Evolutionary conservation across 2,888 invertebrate genomes (phyloP).

Genomic region (Tanypteryx hageni): DNA sequence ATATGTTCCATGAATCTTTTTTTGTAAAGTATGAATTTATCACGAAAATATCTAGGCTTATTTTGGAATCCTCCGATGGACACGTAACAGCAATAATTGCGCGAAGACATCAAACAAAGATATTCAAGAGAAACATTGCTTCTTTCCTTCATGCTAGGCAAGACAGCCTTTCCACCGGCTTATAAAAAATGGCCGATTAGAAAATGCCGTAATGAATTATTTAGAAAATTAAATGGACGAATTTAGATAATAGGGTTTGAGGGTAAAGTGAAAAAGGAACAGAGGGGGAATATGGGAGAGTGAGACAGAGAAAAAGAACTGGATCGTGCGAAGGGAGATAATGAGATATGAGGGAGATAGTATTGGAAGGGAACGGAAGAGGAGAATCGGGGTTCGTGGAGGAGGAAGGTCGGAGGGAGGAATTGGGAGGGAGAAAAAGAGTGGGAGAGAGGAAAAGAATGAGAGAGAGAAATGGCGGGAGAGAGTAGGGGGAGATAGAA

Average conservation of each 20-base stretch:
- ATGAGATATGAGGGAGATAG: not conserved
- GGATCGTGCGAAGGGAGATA: not conserved
- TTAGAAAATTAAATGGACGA: not conserved
- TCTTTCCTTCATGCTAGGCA: no score
- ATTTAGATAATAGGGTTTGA: not conserved
- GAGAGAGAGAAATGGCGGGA: not conserved
- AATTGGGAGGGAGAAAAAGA: not conserved
- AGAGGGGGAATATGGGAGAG: not conserved
- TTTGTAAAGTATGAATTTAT: no score
- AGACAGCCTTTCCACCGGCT: not conserved
- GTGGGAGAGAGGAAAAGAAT: not conserved
- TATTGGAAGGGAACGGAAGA: not conserved
- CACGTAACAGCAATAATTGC: no score
- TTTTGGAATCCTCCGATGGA: no score
- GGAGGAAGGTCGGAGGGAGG: not conserved
- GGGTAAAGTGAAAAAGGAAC: not conserved
- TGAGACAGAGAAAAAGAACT: not conserved
- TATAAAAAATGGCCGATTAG: not conserved
- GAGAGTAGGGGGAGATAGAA: not conserved
- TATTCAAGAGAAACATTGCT: no score
- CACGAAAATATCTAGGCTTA: no score
- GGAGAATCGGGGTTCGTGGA: not conserved
- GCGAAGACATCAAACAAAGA: no score
- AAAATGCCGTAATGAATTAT: not conserved
- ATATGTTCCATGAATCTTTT: no score